These are phyloP conservation scores for Lophius piscatorius DNA, from an alignment of 2,113 vertebrate genomes.

Conservation along the genomic window DNA sequence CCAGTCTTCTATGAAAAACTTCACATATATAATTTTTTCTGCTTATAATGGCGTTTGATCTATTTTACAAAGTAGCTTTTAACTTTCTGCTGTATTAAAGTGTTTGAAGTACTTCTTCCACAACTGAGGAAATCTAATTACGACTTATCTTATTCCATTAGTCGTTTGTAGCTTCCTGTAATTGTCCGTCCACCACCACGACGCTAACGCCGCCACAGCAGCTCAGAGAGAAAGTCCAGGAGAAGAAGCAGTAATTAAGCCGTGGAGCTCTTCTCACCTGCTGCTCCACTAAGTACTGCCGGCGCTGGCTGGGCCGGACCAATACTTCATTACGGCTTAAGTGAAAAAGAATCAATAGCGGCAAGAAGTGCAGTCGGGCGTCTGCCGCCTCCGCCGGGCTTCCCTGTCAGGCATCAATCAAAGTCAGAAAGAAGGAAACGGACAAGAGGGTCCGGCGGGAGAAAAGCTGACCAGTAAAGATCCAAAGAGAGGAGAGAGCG, in stretches of 20 bases:
- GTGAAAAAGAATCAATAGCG: constrained; percentile 66
- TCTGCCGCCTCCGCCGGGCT: constrained; percentile 7
- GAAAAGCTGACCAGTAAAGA: constrained; percentile 31
- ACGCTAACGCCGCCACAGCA: neutral
- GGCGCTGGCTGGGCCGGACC: constrained; percentile 47
- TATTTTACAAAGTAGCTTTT: too few relatives aligned
- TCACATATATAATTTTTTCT: too few relatives aligned
- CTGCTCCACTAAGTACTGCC: constrained; percentile 52
- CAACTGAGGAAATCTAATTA: too few relatives aligned
- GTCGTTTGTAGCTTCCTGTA: neutral
- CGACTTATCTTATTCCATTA: too few relatives aligned
- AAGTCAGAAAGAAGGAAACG: neutral
- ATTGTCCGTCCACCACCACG: neutral
- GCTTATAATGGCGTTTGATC: too few relatives aligned
- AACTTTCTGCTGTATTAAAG: too few relatives aligned
- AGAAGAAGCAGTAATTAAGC: constrained; percentile 60
- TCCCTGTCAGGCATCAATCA: constrained; percentile 61
- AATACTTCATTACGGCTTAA: constrained; percentile 68
- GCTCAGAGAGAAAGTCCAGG: too few relatives aligned
- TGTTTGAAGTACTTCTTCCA: too few relatives aligned
- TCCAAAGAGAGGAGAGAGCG: neutral
- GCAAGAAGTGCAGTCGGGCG: constrained; percentile 25
- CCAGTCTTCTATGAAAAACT: too few relatives aligned
- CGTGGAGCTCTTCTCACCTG: constrained; percentile 48
- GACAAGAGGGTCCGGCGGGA: neutral